phyloP scores from a whole-genome alignment of 1,140 invertebrate species.

The Dendrolimus punctatus region DNA sequence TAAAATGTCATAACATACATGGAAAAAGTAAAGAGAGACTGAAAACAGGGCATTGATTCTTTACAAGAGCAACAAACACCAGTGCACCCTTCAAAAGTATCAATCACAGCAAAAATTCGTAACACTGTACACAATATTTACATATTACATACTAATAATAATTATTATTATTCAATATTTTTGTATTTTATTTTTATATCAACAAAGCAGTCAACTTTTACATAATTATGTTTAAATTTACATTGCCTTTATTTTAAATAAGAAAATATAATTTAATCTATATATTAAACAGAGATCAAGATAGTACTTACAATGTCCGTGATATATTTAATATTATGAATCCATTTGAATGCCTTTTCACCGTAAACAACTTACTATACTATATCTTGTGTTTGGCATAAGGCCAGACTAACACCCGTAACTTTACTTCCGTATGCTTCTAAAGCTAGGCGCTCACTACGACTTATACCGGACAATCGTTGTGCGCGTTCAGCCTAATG shows the following conservation, averaged over 20 bases:
- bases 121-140: slow-evolving; percentile 60
- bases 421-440: too few relatives aligned
- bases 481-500: too few relatives aligned
- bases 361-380: too few relatives aligned
- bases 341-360: too few relatives aligned
- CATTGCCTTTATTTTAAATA: slow-evolving; percentile 28
- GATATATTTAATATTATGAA: background rate
- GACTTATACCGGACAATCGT: too few relatives aligned
- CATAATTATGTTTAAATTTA: slow-evolving; percentile 25
- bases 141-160: slow-evolving; percentile 11
- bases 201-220: slow-evolving; percentile 45
- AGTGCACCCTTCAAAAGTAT: slow-evolving; percentile 5
- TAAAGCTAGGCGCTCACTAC: too few relatives aligned
- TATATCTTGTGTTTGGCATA: too few relatives aligned
- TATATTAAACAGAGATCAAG: slow-evolving; percentile 54
- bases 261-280: slow-evolving; percentile 64
- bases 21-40: too few relatives aligned
- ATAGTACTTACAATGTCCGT: slow-evolving; percentile 26
- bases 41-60: too few relatives aligned
- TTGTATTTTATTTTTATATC: slow-evolving; percentile 18
- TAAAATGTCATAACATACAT: too few relatives aligned
- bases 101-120: slow-evolving; percentile 34
- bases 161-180: background rate
- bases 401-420: too few relatives aligned
- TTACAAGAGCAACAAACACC: slow-evolving; percentile 1